Conservation (phyloP, 2,797 vertebrate genomes). For the Paguma larvata region DNA sequence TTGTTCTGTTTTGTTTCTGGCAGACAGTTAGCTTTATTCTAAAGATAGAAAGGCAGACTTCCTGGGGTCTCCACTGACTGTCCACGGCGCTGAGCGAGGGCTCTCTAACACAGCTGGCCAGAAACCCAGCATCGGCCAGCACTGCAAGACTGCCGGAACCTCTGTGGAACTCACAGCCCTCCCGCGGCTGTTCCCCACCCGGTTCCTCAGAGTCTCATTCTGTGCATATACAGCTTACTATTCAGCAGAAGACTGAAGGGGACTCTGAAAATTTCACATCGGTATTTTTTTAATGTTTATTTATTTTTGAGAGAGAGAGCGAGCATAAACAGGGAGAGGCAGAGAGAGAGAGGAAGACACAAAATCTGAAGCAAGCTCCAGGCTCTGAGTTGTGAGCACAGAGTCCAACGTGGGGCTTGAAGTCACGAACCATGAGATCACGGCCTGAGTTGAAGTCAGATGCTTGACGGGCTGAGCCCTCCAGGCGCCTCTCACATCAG, state of each 20-base stretch:
- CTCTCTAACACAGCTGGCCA: not conserved
- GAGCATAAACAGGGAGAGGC: too few species aligned
- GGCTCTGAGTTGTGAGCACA: too few species aligned
- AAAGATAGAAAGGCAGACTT: constrained; percentile 15
- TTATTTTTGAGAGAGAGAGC: too few species aligned
- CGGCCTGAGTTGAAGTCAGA: too few species aligned
- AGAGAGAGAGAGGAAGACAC: too few species aligned
- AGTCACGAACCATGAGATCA: too few species aligned
- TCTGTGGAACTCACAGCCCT: not conserved
- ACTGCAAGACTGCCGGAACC: not conserved
- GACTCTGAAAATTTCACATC: not conserved
- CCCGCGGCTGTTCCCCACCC: not conserved
- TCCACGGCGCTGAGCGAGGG: not conserved
- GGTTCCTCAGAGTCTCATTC: not conserved
- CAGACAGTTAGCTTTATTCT: constrained; percentile 16
- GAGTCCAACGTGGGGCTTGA: too few species aligned
- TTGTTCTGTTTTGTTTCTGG: not conserved
- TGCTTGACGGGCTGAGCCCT: too few species aligned
- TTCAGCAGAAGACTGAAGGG: not conserved
- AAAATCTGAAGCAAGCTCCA: too few species aligned
- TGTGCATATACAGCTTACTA: not conserved
- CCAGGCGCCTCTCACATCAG: not conserved
- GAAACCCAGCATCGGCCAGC: not conserved
- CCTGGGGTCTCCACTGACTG: constrained; percentile 9
- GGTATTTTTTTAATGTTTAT: not conserved